These are phyloP conservation scores for Orgyia antiqua DNA, from an alignment of 2,888 invertebrate genomes.

Conservation along the genomic window DNA sequence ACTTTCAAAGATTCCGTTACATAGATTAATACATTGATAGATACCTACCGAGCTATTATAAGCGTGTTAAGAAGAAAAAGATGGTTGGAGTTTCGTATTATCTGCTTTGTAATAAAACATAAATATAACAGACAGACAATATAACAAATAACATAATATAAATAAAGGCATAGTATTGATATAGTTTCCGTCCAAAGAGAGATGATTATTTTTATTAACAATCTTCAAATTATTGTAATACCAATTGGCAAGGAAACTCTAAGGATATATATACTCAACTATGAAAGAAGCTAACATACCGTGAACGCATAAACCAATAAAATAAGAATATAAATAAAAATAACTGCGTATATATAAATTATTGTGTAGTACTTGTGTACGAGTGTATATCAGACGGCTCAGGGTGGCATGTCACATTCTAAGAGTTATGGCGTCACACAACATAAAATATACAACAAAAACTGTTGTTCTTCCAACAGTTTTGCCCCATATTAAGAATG, in stretches of 20 bases:
- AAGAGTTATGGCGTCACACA: constrained; percentile 74
- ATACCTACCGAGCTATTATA: too few relatives aligned
- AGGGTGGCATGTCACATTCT: constrained; percentile 56
- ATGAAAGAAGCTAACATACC: constrained; percentile 50
- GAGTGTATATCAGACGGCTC: constrained; percentile 60
- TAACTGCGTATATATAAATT: constrained; percentile 62
- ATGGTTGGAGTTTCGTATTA: too few relatives aligned
- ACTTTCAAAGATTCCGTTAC: too few relatives aligned
- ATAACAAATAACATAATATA: too few relatives aligned
- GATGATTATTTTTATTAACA: constrained; percentile 21
- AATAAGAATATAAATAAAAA: constrained; percentile 67
- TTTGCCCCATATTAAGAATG: constrained; percentile 77
- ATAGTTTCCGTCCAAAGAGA: too few relatives aligned
- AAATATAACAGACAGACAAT: too few relatives aligned
- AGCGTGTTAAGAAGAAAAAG: too few relatives aligned
- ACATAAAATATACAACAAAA: constrained; percentile 76
- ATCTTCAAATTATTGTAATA: constrained; percentile 11
- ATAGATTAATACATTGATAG: too few relatives aligned
- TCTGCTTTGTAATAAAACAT: too few relatives aligned
- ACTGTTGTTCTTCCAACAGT: constrained; percentile 77
- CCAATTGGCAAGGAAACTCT: constrained; percentile 29
- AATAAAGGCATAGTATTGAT: too few relatives aligned
- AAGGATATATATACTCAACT: constrained; percentile 50
- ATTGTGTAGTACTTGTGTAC: constrained; percentile 40
- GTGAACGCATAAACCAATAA: constrained; percentile 70